A percentile compares a stretch with the other conserved stretches of the same genome.
phyloP scores from a whole-genome alignment of 2,888 invertebrate genomes.

The Oligia strigilis region DNA sequence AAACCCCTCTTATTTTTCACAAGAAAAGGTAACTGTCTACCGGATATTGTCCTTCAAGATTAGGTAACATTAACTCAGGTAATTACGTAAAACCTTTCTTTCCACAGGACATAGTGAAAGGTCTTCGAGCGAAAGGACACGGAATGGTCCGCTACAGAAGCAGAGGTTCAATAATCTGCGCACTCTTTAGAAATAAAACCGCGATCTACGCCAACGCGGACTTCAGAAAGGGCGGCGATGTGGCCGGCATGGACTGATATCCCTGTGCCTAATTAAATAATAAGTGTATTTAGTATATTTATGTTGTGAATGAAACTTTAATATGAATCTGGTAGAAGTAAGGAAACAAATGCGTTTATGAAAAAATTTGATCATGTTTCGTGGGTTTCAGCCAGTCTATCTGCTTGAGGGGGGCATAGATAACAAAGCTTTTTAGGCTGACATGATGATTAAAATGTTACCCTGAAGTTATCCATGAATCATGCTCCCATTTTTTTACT shows the following conservation, averaged over 20 bases:
- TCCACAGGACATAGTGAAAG: constrained; percentile 91
- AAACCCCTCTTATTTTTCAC: background rate
- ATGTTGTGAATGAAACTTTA: constrained; percentile 47
- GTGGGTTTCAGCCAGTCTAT: constrained; percentile 1
- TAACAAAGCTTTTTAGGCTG: background rate
- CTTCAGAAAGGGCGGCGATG: constrained; percentile 95
- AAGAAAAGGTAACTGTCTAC: background rate
- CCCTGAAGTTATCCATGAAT: constrained; percentile 5
- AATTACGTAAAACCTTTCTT: constrained; percentile 7
- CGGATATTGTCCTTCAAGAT: background rate
- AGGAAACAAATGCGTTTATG: constrained; percentile 15
- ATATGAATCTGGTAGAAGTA: constrained; percentile 46
- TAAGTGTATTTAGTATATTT: constrained; percentile 44
- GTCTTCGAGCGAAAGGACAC: constrained; percentile 93
- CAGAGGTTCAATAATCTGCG: constrained; percentile 94
- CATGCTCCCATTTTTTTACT: constrained; percentile 23
- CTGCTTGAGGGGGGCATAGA: background rate
- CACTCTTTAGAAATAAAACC: constrained; percentile 91
- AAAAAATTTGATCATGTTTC: constrained; percentile 27
- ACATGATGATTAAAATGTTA: background rate
- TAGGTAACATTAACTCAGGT: background rate
- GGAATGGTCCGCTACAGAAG: constrained; percentile 91
- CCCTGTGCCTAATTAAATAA: constrained; percentile 52
- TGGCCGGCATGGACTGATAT: constrained; percentile 92
- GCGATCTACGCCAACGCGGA: constrained; percentile 95